Evolutionary conservation across 1,140 invertebrate species (phyloP), one percentile per base, ranked within the genome.

Genomic region (Euura saliciscinereae): DNA sequence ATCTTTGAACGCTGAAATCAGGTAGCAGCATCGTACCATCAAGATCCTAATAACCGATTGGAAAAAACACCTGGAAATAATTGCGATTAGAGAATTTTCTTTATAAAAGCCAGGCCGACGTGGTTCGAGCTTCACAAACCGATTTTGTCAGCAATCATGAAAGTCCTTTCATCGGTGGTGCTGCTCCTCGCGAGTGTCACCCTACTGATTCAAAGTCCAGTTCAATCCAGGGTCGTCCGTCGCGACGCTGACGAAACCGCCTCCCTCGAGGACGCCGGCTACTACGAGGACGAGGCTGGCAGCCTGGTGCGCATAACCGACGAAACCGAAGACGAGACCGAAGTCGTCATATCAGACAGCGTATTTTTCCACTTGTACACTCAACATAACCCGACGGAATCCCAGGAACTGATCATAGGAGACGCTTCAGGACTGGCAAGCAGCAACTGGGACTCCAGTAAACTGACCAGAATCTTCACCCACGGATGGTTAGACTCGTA

Each of bases 401-500:
- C 75, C 46, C 73, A 81, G 66, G 51, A 68, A 65, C 69, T 82
- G 6, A 72, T 64, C 73, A 75, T 76, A 6, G 73, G 75, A 65
- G 76, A 84, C 64, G 46, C 45, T 4, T 68, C 71, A 11, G 51
- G 66, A 44, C 67, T 86, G 11, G 7, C 72, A 28, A 64, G 72
- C 0, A 87, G 84, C 2, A 71, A 78, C 66, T 89, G 88, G 11
- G 82, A 88, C 81, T 11, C 74, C 8, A 81, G 77, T 28, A 84
- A 83, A 76, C 82, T 81, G 44, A 86, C 78, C 0, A 76, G 81
- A 42, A 78, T 88, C 8, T 76, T 88, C 6, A 83, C 82, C 42
- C 86, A 88, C 69, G 86, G 87, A 5, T 88, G 85, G 82, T 75
- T 79, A 13, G 80, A 77, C 59, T 71, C 78, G 11, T 69, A 78